These are phyloP conservation scores for Hyperopisus bebe DNA, from an alignment of 2,113 vertebrate genomes.

Conservation along the genomic window DNA sequence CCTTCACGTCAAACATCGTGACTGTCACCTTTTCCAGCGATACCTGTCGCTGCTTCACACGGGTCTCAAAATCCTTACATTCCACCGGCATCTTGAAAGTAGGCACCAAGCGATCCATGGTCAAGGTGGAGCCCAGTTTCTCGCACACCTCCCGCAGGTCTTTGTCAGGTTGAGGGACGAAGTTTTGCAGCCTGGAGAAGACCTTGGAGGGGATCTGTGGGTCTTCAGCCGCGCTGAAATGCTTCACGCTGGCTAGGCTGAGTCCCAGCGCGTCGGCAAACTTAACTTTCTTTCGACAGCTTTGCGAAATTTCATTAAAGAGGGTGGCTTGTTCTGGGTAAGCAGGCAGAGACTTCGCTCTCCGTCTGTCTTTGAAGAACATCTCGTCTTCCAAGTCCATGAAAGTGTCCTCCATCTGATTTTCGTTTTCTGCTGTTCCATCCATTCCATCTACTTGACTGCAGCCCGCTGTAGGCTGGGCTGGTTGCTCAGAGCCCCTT, in stretches of 20 bases:
- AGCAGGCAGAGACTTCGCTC: slow-evolving; percentile 56
- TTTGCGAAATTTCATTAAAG: slow-evolving; percentile 28
- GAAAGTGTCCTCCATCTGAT: slow-evolving; percentile 40
- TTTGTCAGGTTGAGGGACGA: slow-evolving; percentile 45
- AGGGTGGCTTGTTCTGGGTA: slow-evolving; percentile 42
- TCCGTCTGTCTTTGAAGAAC: slow-evolving; percentile 48
- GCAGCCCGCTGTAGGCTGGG: not conserved
- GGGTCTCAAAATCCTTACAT: slow-evolving; percentile 33
- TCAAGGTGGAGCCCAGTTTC: slow-evolving; percentile 31
- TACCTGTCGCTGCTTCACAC: slow-evolving; percentile 55
- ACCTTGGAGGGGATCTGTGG: slow-evolving; percentile 71
- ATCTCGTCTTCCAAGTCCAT: slow-evolving; percentile 25
- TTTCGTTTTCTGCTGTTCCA: slow-evolving; percentile 30
- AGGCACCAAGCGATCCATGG: slow-evolving; percentile 37
- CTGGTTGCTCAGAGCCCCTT: not conserved
- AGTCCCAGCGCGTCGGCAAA: slow-evolving; percentile 83
- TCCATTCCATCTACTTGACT: slow-evolving; percentile 1
- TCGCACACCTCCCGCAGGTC: slow-evolving; percentile 34
- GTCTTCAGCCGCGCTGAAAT: slow-evolving; percentile 75
- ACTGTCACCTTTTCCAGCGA: slow-evolving; percentile 61
- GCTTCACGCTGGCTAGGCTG: slow-evolving; percentile 74
- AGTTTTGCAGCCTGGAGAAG: slow-evolving; percentile 62
- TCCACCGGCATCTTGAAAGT: slow-evolving; percentile 47
- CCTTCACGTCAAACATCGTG: slow-evolving; percentile 56
- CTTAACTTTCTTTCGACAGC: slow-evolving; percentile 74